Evolutionary conservation across 2,113 vertebrate genomes (phyloP), one percentile per base, ranked within the genome.

Genomic region (Charadrius vociferus): DNA sequence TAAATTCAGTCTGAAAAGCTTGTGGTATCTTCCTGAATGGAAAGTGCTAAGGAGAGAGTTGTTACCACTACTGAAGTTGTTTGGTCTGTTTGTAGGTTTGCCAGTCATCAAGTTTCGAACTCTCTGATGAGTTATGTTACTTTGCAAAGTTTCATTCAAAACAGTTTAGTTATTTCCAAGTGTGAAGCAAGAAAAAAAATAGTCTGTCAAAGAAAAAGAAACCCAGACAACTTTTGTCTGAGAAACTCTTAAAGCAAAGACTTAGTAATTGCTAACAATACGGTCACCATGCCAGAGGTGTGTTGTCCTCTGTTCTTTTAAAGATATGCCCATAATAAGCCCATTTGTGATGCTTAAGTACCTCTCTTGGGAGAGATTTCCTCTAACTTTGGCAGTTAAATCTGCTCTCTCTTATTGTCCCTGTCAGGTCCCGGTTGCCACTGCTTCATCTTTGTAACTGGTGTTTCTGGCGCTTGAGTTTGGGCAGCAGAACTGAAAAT

Each of bases 381-480:
- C 37, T 74, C 49, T 37, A 52, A 56, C 30, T 87, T 88, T 36
- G 24, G 58, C 39, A 55, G 37, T 29, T 55, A 68, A 36, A 13
- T 61, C 14, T 61, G 13, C 8, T 43, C 0, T 67, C 23, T 92
- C 15, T 32, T 63, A 14, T 6, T 1, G 1, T 27, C 11, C 9
- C 10, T 62, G 0, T 53, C 18, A 32, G 12, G 30, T 75, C 36
- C 27, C 0, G 0, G 29, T 70, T 61, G 37, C 37, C 6, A 65
- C 24, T 1, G 0, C 24, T 6, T 68, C 12, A 7, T 32, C 20
- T 39, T 8, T 66, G 22, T 65, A 37, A 43, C 23, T 61, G 65
- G 3, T 82, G 27, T 66, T 88, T 47, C 26, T 70, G 59, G 20
- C 62, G 15, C 11, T 43, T 70, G 50, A 62, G 20, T 82, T 47